A percentile compares a stretch with the other conserved stretches of the same genome.
Evolutionary conservation across 1,140 invertebrate genomes (phyloP).

Genomic region (Euwallacea fornicatus): DNA sequence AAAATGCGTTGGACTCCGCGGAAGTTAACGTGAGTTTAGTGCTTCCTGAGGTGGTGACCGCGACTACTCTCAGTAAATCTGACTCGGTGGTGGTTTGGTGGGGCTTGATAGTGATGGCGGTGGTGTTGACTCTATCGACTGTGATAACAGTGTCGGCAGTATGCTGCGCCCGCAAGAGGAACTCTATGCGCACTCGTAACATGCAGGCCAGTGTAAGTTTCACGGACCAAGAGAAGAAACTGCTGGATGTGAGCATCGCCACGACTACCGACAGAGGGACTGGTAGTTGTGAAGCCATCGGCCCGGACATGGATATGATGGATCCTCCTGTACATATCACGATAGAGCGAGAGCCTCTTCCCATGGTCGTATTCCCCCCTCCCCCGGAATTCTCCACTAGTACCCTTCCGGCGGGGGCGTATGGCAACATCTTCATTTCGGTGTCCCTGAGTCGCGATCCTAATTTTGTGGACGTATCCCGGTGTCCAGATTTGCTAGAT

Average conservation of each 20-base stretch:
- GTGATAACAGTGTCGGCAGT: constrained; percentile 58
- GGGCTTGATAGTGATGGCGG: constrained; percentile 59
- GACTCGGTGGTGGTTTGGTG: constrained; percentile 63
- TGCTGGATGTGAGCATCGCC: constrained; percentile 76
- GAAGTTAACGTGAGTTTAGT: constrained; percentile 70
- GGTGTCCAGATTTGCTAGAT: constrained; percentile 78
- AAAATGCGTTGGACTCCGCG: constrained; percentile 72
- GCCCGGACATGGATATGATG: constrained; percentile 52
- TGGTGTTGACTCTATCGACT: constrained; percentile 55
- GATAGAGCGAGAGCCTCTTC: constrained; percentile 66
- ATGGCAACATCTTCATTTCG: constrained; percentile 75
- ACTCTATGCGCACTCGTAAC: constrained; percentile 61
- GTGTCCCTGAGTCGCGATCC: constrained; percentile 72
- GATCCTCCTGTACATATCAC: constrained; percentile 72
- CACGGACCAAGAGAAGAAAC: constrained; percentile 81
- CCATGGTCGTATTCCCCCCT: constrained; percentile 60
- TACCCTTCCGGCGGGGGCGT: constrained; percentile 61
- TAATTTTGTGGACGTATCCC: constrained; percentile 58
- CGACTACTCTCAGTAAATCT: constrained; percentile 64
- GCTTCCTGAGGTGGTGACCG: constrained; percentile 68
- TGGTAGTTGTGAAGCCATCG: constrained; percentile 62
- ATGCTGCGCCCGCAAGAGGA: constrained; percentile 61
- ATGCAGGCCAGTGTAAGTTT: constrained; percentile 75
- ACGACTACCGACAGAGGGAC: constrained; percentile 71
- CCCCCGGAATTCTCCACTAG: constrained; percentile 68